phyloP scores from a whole-genome alignment of 2,888 invertebrate species.

The Chrysotoxum bicinctum region DNA sequence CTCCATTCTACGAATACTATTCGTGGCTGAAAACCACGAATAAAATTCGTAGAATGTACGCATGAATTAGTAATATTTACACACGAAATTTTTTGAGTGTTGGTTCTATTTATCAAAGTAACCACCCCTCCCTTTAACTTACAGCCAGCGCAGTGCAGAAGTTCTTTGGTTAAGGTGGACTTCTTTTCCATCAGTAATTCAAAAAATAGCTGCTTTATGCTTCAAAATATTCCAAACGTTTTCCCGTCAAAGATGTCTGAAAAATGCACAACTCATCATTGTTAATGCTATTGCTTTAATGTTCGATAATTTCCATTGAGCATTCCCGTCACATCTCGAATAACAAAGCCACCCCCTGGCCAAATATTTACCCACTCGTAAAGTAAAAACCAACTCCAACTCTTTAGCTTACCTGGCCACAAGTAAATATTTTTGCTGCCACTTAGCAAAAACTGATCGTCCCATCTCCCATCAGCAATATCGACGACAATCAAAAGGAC shows the following conservation, averaged over 20 bases:
- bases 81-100: too few species aligned
- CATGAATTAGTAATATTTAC: too few species aligned
- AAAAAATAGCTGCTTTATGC: not conserved
- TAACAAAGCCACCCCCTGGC: not conserved
- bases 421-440: slow-evolving; percentile 63
- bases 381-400: not conserved
- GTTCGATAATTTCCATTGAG: not conserved
- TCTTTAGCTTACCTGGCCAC: slow-evolving; percentile 26
- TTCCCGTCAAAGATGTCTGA: not conserved
- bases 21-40: too few species aligned
- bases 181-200: too few species aligned
- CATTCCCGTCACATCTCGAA: slow-evolving; percentile 42
- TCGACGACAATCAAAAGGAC: not conserved
- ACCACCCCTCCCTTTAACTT: too few species aligned
- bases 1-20: too few species aligned
- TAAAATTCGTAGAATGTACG: too few species aligned
- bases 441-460: slow-evolving; percentile 51
- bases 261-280: not conserved
- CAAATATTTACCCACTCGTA: not conserved
- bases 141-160: too few species aligned
- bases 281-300: not conserved
- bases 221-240: not conserved
- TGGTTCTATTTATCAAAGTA: too few species aligned
- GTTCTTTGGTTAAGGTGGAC: too few species aligned
- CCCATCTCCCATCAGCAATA: slow-evolving; percentile 29